These are phyloP conservation scores for Morpho helenor DNA, from an alignment of 2,888 invertebrate genomes.

Conservation along the genomic window DNA sequence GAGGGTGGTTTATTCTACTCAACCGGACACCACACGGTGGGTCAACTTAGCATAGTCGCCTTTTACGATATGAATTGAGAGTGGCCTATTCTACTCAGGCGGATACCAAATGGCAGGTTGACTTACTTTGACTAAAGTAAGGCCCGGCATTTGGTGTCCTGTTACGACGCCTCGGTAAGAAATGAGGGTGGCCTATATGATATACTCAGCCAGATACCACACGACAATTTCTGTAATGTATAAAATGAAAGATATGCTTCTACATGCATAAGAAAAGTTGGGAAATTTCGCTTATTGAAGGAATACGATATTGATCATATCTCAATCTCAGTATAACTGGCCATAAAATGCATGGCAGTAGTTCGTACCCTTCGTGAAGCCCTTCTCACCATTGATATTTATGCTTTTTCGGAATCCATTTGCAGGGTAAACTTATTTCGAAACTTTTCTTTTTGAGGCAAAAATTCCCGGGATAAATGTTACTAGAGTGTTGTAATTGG, in stretches of 20 bases:
- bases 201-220: no score
- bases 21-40: no score
- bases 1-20: no score
- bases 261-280: slow-evolving; percentile 1
- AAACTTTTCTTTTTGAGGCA: slow-evolving; percentile 59
- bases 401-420: slow-evolving; percentile 57
- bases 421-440: slow-evolving; percentile 60
- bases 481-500: slow-evolving; percentile 70
- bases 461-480: slow-evolving; percentile 58
- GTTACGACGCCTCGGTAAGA: no score
- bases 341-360: slow-evolving; percentile 60
- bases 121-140: no score
- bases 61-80: no score
- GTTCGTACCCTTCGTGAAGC: slow-evolving; percentile 49
- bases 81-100: no score
- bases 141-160: no score
- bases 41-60: no score
- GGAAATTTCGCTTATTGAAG: slow-evolving; percentile 17
- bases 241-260: background rate
- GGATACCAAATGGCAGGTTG: no score
- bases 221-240: no score
- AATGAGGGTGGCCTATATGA: no score
- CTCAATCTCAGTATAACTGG: slow-evolving; percentile 51
- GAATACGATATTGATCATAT: slow-evolving; percentile 55
- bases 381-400: slow-evolving; percentile 67